Conservation (phyloP, 2,113 vertebrate genomes). For the Calonectris borealis region DNA sequence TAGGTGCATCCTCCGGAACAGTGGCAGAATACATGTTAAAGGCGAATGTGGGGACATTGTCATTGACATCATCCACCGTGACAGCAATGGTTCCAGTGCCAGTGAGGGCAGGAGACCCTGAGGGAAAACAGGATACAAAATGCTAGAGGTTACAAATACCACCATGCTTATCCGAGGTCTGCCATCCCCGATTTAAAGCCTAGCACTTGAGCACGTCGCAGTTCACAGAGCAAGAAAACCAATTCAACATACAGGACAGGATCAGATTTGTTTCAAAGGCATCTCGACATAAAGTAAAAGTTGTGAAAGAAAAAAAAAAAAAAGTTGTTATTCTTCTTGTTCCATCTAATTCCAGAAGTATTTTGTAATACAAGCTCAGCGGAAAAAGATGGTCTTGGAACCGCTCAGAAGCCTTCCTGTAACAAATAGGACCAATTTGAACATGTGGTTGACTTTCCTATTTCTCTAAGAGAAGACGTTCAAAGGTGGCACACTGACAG, state of each 20-base stretch:
- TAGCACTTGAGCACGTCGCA: neutral
- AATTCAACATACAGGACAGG: neutral
- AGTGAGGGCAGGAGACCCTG: constrained; percentile 89
- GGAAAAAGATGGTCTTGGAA: constrained; percentile 56
- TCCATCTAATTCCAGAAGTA: constrained; percentile 28
- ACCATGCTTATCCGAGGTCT: neutral
- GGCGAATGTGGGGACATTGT: constrained; percentile 88
- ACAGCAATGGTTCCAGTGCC: constrained; percentile 90
- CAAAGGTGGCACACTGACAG: constrained; percentile 50
- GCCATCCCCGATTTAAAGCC: constrained; percentile 35
- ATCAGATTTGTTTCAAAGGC: constrained; percentile 26
- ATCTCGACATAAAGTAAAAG: neutral
- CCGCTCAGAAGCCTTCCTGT: neutral
- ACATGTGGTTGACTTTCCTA: constrained; percentile 25
- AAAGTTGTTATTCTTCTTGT: neutral
- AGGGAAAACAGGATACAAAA: neutral
- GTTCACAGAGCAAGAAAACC: neutral
- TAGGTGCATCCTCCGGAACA: constrained; percentile 88
- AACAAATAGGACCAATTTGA: constrained; percentile 42
- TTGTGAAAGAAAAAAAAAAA: neutral
- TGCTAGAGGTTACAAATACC: constrained; percentile 53
- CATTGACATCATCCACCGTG: constrained; percentile 91
- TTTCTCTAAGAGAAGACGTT: neutral
- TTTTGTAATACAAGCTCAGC: constrained; percentile 15
- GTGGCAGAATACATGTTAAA: constrained; percentile 83